Percentiles rank a stretch among this genome's conserved stretches.
phyloP scores from a whole-genome alignment of 2,113 vertebrate species.

The Lampris incognitus region DNA sequence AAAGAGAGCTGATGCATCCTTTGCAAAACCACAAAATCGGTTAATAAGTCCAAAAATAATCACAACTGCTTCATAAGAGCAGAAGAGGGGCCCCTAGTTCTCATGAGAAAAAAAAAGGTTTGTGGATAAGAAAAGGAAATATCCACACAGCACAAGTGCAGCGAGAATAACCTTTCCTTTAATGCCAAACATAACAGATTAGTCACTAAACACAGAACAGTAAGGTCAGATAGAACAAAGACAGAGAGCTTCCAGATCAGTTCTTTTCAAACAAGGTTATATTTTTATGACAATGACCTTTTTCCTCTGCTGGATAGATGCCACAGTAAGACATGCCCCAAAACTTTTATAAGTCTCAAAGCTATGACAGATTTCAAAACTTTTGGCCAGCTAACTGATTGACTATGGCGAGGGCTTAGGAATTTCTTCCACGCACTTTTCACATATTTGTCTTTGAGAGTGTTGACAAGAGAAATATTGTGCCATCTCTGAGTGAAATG shows the following conservation, averaged over 20 bases:
- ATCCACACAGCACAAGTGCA: neutral
- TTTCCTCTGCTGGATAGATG: neutral
- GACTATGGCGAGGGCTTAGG: neutral
- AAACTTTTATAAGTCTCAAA: neutral
- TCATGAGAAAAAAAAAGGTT: slow-evolving; percentile 51
- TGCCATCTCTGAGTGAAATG: slow-evolving; percentile 20
- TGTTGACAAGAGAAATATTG: slow-evolving; percentile 30
- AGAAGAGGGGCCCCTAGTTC: slow-evolving; percentile 38
- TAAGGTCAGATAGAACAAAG: neutral
- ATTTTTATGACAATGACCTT: neutral
- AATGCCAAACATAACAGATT: slow-evolving; percentile 10
- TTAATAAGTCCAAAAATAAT: slow-evolving; percentile 21
- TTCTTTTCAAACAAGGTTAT: neutral
- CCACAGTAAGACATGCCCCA: neutral
- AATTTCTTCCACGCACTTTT: neutral
- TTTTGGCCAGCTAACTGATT: neutral
- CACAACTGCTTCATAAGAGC: slow-evolving; percentile 32
- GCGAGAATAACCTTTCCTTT: neutral
- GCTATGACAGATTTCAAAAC: neutral
- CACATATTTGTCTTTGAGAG: neutral
- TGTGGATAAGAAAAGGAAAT: slow-evolving; percentile 27
- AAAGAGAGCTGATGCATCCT: slow-evolving; percentile 12
- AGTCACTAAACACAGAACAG: neutral
- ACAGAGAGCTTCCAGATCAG: slow-evolving; percentile 1
- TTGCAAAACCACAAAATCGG: slow-evolving; percentile 28